These are phyloP conservation scores for Alloscopus bannaensis DNA, from an alignment of 2,888 invertebrate species.

Conservation along the genomic window DNA sequence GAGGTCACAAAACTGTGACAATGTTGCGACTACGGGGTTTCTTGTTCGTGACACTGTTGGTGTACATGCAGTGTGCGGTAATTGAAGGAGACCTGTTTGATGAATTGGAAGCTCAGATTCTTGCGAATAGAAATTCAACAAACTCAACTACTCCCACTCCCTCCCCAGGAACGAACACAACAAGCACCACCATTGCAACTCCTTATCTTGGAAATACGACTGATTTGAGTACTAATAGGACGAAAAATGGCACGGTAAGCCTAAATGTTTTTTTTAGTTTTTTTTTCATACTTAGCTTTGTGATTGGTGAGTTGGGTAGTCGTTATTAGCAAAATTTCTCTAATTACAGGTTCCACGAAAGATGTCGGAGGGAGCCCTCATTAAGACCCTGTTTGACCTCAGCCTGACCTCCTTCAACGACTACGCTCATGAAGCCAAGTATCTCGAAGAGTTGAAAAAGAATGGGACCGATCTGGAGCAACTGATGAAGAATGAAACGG, in stretches of 20 bases:
- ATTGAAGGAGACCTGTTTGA: conserved; percentile 46
- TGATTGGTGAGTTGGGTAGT: too few relatives aligned
- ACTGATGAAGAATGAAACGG: conserved; percentile 62
- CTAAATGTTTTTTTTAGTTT: neutral
- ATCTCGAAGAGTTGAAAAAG: conserved; percentile 66
- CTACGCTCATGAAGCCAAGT: conserved; percentile 68
- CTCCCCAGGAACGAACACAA: neutral
- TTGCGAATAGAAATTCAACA: conserved; percentile 16
- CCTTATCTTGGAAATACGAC: neutral
- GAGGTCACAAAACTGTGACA: too few relatives aligned
- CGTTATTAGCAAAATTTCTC: neutral
- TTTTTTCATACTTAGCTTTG: neutral
- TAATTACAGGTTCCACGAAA: conserved; percentile 50
- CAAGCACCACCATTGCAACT: conserved; percentile 5
- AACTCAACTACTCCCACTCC: neutral
- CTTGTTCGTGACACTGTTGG: too few relatives aligned
- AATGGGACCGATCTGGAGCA: conserved; percentile 71
- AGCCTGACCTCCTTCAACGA: conserved; percentile 67
- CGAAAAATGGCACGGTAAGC: conserved; percentile 40
- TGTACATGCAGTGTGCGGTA: too few relatives aligned
- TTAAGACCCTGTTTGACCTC: conserved; percentile 66
- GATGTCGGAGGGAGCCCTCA: conserved; percentile 68
- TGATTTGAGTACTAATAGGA: conserved; percentile 10
- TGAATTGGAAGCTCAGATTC: conserved; percentile 67
- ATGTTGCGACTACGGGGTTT: too few relatives aligned